Base-by-base conservation (phyloP, 1,140 invertebrate species). In the Pemphigus obesinymphae region DNA sequence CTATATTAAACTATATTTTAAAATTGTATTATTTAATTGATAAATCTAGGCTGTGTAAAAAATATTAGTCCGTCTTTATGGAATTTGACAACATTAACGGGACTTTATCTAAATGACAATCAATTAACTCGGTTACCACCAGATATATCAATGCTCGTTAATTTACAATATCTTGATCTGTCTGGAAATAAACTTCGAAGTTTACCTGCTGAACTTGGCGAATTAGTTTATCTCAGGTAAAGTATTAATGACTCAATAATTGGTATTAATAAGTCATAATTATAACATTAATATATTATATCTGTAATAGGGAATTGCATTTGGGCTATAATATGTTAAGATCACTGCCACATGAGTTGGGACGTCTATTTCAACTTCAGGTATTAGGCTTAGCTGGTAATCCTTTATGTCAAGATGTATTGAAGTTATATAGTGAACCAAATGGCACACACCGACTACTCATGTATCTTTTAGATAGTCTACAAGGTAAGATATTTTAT, bases 341-440 rank as follows among this genome's bases (percentile, higher is more conserved):
- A 72, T 92, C 94, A 83, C 89, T 99, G 85, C 98, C 98, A 3
- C 98, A 95, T 88, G 97, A 99, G 88, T 90, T 99, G 85, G 98
- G 98, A 84, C 98, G 97, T 88, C 91, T 99, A 83, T 99, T 99
- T 88, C 96, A 98, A 88, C 90, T 99, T 84, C 94, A 97, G 88
- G 89, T 94, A 86, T 88, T 95, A 85, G 96, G 95, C 84, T 90
- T 99, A 84, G 93, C 95, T 85, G 96, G 96, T 17, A 99, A 99
- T 91, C 97, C 97, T 68, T 89, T 99, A 61, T 92, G 92, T 84
- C 95, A 95, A 87, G 97, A 99, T 86, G 93, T 98, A 86, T 90
- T 96, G 87, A 91, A 92, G 72, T 90, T 98, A 50, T 98, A 97
- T 87, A 93, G 93, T 85, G 96, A 97, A 89, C 91, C 92, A 84